Percentiles rank a stretch among this genome's conserved stretches.
Conservation (phyloP, 2,113 vertebrate species). For the Erpornis zantholeuca region DNA sequence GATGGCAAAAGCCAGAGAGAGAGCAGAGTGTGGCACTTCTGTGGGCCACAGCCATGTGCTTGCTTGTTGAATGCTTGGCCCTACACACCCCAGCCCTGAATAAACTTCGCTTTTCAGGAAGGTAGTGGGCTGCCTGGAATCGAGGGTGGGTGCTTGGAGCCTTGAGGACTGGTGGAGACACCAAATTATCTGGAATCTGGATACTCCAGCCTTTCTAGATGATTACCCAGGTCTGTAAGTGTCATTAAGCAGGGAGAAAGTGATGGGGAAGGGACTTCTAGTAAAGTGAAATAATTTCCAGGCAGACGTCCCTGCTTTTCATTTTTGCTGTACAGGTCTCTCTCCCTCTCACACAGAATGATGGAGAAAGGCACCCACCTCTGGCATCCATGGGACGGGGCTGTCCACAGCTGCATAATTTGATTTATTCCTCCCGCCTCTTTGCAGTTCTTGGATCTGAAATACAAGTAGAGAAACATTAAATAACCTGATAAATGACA, state of each 20-base stretch:
- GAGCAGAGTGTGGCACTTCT: neutral
- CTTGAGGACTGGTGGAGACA: neutral
- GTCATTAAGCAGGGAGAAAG: neutral
- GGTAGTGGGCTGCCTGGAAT: neutral
- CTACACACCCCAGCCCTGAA: neutral
- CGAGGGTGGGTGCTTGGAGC: neutral
- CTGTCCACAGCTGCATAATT: neutral
- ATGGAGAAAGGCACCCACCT: constrained; percentile 40
- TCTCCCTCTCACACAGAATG: neutral
- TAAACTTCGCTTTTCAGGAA: neutral
- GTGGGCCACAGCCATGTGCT: neutral
- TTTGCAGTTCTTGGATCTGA: constrained; percentile 13
- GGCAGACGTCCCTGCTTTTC: neutral
- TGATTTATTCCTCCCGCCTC: neutral
- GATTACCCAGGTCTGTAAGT: neutral
- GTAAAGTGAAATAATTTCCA: neutral
- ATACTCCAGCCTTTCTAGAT: neutral
- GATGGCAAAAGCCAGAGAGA: neutral
- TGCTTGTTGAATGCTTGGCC: neutral
- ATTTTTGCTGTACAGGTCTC: neutral
- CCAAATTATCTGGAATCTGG: neutral
- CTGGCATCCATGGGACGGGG: constrained; percentile 21
- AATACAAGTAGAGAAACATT: neutral
- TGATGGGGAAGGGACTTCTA: neutral
- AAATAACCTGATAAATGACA: neutral